Evolutionary conservation across 1,140 invertebrate genomes (phyloP).

Genomic region (Megalonaias nervosa): DNA sequence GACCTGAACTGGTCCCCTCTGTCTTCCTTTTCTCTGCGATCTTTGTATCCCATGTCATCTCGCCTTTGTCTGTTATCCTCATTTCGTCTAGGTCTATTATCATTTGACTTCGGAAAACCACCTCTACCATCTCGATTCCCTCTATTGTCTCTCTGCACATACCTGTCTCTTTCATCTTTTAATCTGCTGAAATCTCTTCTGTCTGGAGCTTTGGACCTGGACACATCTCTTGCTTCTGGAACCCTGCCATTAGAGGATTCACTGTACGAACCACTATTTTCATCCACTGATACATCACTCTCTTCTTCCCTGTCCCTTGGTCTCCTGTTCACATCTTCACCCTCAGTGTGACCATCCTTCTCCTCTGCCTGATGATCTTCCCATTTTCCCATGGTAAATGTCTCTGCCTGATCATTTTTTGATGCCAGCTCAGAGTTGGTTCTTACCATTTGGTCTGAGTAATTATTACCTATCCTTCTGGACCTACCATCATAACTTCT

Average conservation of each 20-base stretch:
- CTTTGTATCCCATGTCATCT: conserved; percentile 13
- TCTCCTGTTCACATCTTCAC: conserved; percentile 38
- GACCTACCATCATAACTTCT: conserved; percentile 45
- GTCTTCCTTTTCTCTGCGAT: conserved; percentile 21
- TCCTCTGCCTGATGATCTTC: conserved; percentile 43
- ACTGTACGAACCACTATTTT: conserved; percentile 58
- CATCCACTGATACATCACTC: conserved; percentile 68
- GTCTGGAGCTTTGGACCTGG: conserved; percentile 14
- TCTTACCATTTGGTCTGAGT: conserved; percentile 4
- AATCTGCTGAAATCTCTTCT: neutral
- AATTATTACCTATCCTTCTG: neutral
- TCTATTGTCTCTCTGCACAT: conserved; percentile 24
- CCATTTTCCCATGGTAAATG: conserved; percentile 30
- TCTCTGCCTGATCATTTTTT: too few relatives aligned
- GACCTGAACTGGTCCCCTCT: conserved; percentile 23
- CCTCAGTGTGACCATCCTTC: conserved; percentile 32
- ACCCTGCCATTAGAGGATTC: conserved; percentile 51
- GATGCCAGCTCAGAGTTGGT: conserved; percentile 30
- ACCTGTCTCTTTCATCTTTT: conserved; percentile 13
- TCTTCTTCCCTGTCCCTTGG: conserved; percentile 63
- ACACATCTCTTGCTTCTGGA: conserved; percentile 11
- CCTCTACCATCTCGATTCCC: conserved; percentile 3
- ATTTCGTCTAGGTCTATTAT: conserved; percentile 9
- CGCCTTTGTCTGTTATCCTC: conserved; percentile 1
- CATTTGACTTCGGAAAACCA: neutral